Percentiles rank a stretch among this genome's conserved stretches.
Evolutionary conservation across 2,888 invertebrate species (phyloP).

Genomic region (Himalopsyche japonica): DNA sequence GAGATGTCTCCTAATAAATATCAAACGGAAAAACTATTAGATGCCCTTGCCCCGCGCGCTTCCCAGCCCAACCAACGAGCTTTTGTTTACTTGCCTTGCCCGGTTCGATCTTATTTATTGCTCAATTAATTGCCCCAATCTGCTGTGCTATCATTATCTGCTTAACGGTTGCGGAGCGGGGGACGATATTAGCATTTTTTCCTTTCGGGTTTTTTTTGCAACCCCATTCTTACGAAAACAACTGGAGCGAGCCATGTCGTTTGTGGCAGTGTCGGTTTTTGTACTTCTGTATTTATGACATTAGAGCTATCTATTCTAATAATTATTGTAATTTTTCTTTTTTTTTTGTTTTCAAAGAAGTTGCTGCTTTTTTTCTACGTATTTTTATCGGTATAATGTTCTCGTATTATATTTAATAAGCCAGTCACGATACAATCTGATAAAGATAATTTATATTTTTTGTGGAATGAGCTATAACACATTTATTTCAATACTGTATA

Average conservation of each 20-base stretch:
- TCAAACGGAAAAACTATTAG: slow-evolving; percentile 29
- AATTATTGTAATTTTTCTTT: not conserved
- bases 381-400: not conserved
- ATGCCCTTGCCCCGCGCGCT: not conserved
- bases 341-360: not conserved
- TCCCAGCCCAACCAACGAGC: not conserved
- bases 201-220: not conserved
- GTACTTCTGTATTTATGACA: not conserved
- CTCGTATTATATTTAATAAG: not conserved
- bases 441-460: too few species aligned
- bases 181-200: not conserved
- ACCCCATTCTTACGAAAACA: not conserved
- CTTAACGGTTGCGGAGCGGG: not conserved
- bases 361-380: not conserved
- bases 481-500: too few species aligned
- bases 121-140: slow-evolving; percentile 30
- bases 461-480: too few species aligned
- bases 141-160: slow-evolving; percentile 29
- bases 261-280: not conserved
- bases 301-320: not conserved
- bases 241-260: not conserved
- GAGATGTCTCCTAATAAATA: slow-evolving; percentile 31
- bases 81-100: slow-evolving; percentile 21
- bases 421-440: too few species aligned
- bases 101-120: slow-evolving; percentile 35